These are phyloP conservation scores for Chionis minor DNA, from an alignment of 2,113 vertebrate species.

Conservation along the genomic window DNA sequence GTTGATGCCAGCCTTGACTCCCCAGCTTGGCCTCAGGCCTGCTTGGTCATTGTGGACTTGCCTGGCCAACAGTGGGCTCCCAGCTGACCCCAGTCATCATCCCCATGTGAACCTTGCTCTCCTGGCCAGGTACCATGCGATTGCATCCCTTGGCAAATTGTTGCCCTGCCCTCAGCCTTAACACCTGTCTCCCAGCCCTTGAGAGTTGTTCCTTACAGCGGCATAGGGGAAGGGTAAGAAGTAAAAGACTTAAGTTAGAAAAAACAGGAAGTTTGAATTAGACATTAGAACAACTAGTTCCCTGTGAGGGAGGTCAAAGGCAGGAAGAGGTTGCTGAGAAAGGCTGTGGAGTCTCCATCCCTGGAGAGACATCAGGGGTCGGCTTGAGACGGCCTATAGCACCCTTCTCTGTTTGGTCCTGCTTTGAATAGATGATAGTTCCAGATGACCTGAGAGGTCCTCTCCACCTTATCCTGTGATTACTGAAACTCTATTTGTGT, in stretches of 20 bases:
- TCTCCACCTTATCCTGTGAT: not conserved
- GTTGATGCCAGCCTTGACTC: not conserved
- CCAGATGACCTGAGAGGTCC: not conserved
- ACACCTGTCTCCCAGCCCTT: not conserved
- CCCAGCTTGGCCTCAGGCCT: not conserved
- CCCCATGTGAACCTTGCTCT: not conserved
- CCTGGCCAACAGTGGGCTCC: too few relatives aligned
- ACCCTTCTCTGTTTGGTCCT: not conserved
- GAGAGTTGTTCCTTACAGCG: not conserved
- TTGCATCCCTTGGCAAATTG: too few relatives aligned
- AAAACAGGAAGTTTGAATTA: not conserved
- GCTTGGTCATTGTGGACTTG: not conserved
- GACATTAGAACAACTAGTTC: not conserved
- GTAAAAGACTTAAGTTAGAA: not conserved
- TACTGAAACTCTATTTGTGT: not conserved
- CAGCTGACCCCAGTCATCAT: not conserved
- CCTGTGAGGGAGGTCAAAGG: not conserved
- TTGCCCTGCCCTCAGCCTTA: not conserved
- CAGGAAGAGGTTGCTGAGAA: not conserved
- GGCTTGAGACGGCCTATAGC: not conserved
- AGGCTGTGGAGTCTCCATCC: not conserved
- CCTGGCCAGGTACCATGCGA: not conserved
- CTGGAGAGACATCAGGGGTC: not conserved
- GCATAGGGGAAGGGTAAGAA: not conserved
- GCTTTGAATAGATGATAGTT: not conserved